phyloP scores from a whole-genome alignment of 2,113 vertebrate species.

The Cheirogaleus medius region DNA sequence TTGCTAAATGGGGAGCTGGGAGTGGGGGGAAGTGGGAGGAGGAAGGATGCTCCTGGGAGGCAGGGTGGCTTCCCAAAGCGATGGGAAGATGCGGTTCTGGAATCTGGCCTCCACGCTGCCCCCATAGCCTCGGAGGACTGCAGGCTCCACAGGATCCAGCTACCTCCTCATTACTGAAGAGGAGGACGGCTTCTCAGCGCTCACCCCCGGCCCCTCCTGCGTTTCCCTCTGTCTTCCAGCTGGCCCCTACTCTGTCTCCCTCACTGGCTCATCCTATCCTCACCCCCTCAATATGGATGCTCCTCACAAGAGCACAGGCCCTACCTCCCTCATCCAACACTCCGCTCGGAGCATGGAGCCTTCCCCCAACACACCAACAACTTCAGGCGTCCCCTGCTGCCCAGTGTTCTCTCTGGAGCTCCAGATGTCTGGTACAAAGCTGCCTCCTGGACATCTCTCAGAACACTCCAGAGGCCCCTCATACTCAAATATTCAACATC shows the following conservation, averaged over 20 bases:
- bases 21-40: not conserved
- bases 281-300: not conserved
- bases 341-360: not conserved
- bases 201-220: not conserved
- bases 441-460: not conserved
- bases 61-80: not conserved
- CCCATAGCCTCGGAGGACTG: not conserved
- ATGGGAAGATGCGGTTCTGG: not conserved
- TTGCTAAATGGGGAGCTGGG: not conserved
- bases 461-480: not conserved
- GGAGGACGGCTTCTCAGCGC: not conserved
- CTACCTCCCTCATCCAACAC: not conserved
- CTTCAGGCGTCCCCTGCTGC: not conserved
- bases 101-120: not conserved
- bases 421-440: not conserved
- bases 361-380: not conserved
- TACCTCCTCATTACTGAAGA: not conserved
- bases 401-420: not conserved
- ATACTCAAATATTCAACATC: not conserved
- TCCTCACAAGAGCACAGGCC: not conserved
- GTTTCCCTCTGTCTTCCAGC: not conserved
- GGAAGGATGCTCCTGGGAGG: not conserved
- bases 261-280: not conserved
- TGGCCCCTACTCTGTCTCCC: slow-evolving; percentile 5
- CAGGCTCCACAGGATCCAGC: not conserved